Evolutionary conservation across 2,797 vertebrate species (phyloP), one percentile per base, ranked within the genome.

Genomic region (Aldrovandia affinis): DNA sequence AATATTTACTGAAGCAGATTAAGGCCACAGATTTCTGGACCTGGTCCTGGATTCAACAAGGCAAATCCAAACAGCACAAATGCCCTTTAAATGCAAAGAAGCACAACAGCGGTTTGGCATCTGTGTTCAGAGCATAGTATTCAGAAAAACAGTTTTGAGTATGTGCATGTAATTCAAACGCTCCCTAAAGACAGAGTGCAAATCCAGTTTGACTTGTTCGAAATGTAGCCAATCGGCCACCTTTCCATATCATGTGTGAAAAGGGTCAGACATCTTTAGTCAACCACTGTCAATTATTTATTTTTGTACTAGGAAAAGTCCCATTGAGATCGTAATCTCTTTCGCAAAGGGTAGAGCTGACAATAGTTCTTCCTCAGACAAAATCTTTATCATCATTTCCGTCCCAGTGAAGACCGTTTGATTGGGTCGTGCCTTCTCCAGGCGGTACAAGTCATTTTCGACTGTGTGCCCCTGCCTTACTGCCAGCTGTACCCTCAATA

Each of bases 401-500:
- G 42, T 82, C 25, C 78, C 55, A 0, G 54, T 44, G 33, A 83
- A 83, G 52, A 25, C 75, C 30, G 55, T 47, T 83, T 36, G 59
- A 47, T 68, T 82, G n/a, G 7, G 50, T 55, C 25, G 33, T 30
- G 36, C 44, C 59, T 28, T 15, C 81, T 47, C 20, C 33, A 39
- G 77, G 77, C 77, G 65, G 18, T 55, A n/a, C 25, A 39, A 50
- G 50, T 80, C 52, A 70, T 83, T 80, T 83, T 83, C 77, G 30
- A 20, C 63, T 75, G 81, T 80, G 63, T 59, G 20, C 15, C 68
- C 20, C 33, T 47, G n/a, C 36, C 73, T 36, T 36, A 59, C 61
- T 39, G 68, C 77, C 61, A 73, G 81, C 85, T 85, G 85, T 10
- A 79, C 59, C 33, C 36, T 22, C 9, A 44, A 63, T 44, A 80